These are phyloP conservation scores for Enteromius trimaculatus DNA, from an alignment of 2,797 vertebrate species.

Conservation along the genomic window DNA sequence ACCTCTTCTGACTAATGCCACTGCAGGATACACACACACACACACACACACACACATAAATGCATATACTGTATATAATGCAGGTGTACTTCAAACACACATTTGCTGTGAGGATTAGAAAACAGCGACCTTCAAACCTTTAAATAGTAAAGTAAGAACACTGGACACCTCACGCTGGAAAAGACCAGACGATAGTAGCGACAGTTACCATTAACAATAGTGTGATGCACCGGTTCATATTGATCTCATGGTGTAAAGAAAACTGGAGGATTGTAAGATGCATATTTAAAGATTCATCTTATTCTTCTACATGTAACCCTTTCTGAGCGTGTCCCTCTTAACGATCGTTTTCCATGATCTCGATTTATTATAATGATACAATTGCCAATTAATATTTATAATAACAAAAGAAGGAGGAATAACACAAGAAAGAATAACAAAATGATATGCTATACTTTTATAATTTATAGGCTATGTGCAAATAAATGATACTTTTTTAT, in stretches of 20 bases:
- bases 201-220: conserved; percentile 24
- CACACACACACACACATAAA: conserved; percentile 37
- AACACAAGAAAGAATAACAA: neutral
- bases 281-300: neutral
- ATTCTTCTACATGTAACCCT: neutral
- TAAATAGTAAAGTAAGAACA: conserved; percentile 37
- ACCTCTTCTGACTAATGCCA: conserved; percentile 72
- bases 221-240: neutral
- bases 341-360: neutral
- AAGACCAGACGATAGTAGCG: conserved; percentile 16
- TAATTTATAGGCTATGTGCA: neutral
- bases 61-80: conserved; percentile 38
- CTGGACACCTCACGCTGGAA: conserved; percentile 32
- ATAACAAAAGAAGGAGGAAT: too few relatives aligned
- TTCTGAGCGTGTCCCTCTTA: neutral
- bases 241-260: neutral
- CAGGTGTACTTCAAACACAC: conserved; percentile 50
- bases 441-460: neutral
- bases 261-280: neutral
- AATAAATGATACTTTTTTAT: neutral
- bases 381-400: too few relatives aligned
- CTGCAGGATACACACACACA: conserved; percentile 58
- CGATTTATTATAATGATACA: neutral
- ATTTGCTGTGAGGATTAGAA: conserved; percentile 41
- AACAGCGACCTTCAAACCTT: conserved; percentile 43